Evolutionary conservation across 2,888 invertebrate genomes (phyloP), one percentile per base, ranked within the genome.

Genomic region (Ernsta delagoae): DNA sequence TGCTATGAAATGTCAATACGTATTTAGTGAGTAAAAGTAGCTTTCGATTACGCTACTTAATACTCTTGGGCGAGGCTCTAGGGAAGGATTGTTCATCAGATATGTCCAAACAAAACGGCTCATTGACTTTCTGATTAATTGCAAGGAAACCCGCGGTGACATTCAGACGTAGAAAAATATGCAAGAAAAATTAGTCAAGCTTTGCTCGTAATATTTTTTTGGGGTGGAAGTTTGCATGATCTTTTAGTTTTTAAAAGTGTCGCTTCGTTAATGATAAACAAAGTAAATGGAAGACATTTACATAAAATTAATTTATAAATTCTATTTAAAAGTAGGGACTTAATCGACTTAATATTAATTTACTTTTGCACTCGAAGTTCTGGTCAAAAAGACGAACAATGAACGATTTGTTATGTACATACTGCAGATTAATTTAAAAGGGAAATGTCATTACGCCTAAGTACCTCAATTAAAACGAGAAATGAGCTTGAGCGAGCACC

Each of bases 101-200:
- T 85, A 82, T 86, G 89, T 86, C 89, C 91, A 89, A 91, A 90
- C 88, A 87, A 83, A 87, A 91, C 86, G 92, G 90, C 92, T 93
- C 93, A 92, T 92, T 92, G 92, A 89, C 90, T 90, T 84, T 78
- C 86, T 92, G 93, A 93, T 91, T 92, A 92, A 93, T 93, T 90
- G 86, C 85, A 79, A 85, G 81, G 79, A 84, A 84, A 88, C 79
- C 83, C 83, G 81, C 82, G 81, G 79, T 87, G 93, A 92, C 93
- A 91, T 90, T 90, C 82, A 82, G 80, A 82, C 82, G 82, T 79
- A 78, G 81, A 85, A 83, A 88, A 84, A 81, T 83, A 83, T 79
- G 75, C 72, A 71, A 72, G 72, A 77, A 78, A 71, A 69, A 69
- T 68, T 69, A 59, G 62, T 63, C 16, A 59, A 59, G 41, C 65